phyloP scores from a whole-genome alignment of 2,113 vertebrate species.

The Oplegnathus fasciatus region DNA sequence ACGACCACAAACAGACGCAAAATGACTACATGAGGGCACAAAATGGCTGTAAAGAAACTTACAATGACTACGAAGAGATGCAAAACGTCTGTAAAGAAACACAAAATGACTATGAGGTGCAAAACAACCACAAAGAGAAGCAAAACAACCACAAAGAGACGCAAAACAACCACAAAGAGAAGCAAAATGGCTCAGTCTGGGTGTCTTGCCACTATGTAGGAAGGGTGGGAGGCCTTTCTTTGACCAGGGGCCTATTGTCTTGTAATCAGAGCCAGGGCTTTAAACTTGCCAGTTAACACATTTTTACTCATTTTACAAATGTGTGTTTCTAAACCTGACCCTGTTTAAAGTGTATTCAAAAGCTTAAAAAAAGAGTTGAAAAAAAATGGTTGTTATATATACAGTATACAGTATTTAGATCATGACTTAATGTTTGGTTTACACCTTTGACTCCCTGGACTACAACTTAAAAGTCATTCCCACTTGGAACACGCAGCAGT shows the following conservation, averaged over 20 bases:
- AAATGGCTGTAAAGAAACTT: background rate
- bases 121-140: background rate
- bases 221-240: too few species aligned
- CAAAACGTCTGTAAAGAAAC: background rate
- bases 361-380: background rate
- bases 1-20: background rate
- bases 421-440: background rate
- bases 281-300: too few species aligned
- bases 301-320: too few species aligned
- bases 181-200: too few species aligned
- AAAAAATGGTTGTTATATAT: background rate
- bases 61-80: background rate
- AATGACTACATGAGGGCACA: background rate
- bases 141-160: background rate
- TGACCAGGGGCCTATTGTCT: too few species aligned
- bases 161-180: background rate
- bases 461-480: background rate
- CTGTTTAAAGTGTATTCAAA: background rate
- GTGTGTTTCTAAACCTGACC: too few species aligned
- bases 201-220: too few species aligned
- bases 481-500: constrained; percentile 5
- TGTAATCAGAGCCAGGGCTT: too few species aligned
- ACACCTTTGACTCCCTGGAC: background rate
- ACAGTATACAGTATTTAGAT: background rate
- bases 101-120: too few species aligned